phyloP scores from a whole-genome alignment of 1,140 invertebrate genomes.

The Caenorhabditis latens region DNA sequence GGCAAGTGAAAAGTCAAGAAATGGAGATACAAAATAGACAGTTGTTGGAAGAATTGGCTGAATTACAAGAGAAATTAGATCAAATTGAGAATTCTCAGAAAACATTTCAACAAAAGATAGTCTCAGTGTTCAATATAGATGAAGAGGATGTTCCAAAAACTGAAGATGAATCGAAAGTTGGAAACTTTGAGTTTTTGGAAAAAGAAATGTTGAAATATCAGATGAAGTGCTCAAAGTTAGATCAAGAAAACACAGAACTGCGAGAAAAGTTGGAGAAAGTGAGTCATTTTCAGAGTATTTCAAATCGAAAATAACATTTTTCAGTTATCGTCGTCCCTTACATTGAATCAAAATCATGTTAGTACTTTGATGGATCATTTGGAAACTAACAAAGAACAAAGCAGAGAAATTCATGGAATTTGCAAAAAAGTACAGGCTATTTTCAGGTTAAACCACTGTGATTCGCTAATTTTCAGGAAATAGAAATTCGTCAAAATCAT shows the following conservation, averaged over 20 bases:
- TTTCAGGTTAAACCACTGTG: not conserved
- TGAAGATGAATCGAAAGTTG: not conserved
- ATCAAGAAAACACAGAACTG: not conserved
- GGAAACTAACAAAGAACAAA: slow-evolving; percentile 25
- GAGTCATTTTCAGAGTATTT: not conserved
- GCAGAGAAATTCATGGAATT: slow-evolving; percentile 37
- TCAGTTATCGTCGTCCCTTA: slow-evolving; percentile 4
- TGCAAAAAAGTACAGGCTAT: slow-evolving; percentile 1
- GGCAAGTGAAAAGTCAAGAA: slow-evolving; percentile 25
- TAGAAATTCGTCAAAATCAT: slow-evolving; percentile 15
- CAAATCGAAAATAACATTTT: not conserved
- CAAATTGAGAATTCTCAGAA: not conserved
- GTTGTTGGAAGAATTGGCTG: slow-evolving; percentile 13
- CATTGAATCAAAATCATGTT: slow-evolving; percentile 29
- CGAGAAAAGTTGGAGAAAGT: slow-evolving; percentile 18
- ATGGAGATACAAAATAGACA: slow-evolving; percentile 42
- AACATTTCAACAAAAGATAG: not conserved
- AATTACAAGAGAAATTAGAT: slow-evolving; percentile 28
- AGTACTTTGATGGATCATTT: slow-evolving; percentile 37
- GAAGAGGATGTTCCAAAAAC: slow-evolving; percentile 22
- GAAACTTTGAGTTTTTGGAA: slow-evolving; percentile 1
- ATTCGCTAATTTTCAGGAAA: not conserved
- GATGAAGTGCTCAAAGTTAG: not conserved
- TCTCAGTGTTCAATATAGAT: not conserved
- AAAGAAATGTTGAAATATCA: slow-evolving; percentile 5